These are phyloP conservation scores for Tragelaphus buxtoni DNA, from an alignment of 2,113 vertebrate genomes.

Conservation along the genomic window DNA sequence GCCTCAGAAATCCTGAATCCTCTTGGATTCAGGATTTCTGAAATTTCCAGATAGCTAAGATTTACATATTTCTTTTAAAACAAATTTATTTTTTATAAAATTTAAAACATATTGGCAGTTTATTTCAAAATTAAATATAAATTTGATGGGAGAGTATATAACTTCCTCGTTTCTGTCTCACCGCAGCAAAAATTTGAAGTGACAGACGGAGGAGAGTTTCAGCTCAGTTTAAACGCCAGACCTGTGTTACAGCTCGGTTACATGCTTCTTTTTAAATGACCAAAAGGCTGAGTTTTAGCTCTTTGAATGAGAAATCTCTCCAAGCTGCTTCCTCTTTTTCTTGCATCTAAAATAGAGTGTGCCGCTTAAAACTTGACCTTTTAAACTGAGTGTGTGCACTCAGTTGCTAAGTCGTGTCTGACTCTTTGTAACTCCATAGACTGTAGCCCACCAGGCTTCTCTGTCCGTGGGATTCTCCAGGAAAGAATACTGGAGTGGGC, in stretches of 20 bases:
- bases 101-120: neutral
- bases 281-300: neutral
- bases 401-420: neutral
- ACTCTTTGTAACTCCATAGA: neutral
- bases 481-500: neutral
- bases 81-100: neutral
- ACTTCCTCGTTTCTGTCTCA: neutral
- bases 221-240: neutral
- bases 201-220: neutral
- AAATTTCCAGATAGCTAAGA: neutral
- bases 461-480: neutral
- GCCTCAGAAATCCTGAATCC: neutral
- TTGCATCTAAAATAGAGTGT: neutral
- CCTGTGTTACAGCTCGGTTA: neutral
- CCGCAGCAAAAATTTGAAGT: neutral
- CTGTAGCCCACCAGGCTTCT: neutral
- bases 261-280: neutral
- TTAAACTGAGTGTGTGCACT: neutral
- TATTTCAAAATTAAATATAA: neutral
- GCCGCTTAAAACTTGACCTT: neutral
- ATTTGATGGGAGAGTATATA: neutral
- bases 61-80: neutral
- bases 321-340: neutral
- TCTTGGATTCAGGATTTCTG: neutral
- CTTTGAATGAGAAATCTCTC: neutral